A percentile compares a stretch with the other conserved stretches of the same genome.
Evolutionary conservation across 2,888 invertebrate genomes (phyloP).

Genomic region (Melolontha melolontha): DNA sequence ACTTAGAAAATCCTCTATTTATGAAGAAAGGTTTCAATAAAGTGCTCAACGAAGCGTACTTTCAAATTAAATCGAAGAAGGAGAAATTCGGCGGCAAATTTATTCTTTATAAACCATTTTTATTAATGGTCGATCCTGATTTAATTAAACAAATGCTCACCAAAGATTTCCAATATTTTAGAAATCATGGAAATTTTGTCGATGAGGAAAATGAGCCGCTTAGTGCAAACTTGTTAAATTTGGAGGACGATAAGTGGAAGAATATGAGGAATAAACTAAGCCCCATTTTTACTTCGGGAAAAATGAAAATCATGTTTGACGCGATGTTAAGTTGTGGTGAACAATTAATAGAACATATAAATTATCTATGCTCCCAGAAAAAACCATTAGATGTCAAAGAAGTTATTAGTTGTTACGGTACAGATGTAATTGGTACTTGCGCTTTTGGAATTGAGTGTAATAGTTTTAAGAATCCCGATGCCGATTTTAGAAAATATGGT

Average conservation of each 20-base stretch:
- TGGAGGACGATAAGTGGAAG: conserved; percentile 28
- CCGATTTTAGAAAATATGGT: conserved; percentile 37
- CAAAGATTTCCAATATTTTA: conserved; percentile 71
- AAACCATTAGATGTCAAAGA: conserved; percentile 32
- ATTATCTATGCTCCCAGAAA: neutral
- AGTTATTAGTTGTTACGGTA: conserved; percentile 23
- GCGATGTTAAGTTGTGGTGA: conserved; percentile 7
- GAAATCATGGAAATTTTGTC: conserved; percentile 67
- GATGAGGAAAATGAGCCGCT: conserved; percentile 18
- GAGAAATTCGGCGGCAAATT: conserved; percentile 7
- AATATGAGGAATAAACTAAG: conserved; percentile 18
- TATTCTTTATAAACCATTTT: conserved; percentile 45
- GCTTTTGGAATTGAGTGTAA: conserved; percentile 35
- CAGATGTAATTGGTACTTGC: conserved; percentile 33
- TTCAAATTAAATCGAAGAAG: conserved; percentile 10
- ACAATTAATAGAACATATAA: conserved; percentile 12
- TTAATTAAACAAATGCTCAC: conserved; percentile 64
- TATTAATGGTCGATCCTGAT: conserved; percentile 38
- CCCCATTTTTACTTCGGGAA: conserved; percentile 27
- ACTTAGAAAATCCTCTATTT: conserved; percentile 22
- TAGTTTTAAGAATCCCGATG: conserved; percentile 14
- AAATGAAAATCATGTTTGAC: conserved; percentile 28
- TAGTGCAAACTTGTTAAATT: conserved; percentile 25
- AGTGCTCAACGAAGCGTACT: neutral
- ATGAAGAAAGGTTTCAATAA: neutral